Conservation (phyloP, 2,113 vertebrate genomes). For the Vidua macroura region DNA sequence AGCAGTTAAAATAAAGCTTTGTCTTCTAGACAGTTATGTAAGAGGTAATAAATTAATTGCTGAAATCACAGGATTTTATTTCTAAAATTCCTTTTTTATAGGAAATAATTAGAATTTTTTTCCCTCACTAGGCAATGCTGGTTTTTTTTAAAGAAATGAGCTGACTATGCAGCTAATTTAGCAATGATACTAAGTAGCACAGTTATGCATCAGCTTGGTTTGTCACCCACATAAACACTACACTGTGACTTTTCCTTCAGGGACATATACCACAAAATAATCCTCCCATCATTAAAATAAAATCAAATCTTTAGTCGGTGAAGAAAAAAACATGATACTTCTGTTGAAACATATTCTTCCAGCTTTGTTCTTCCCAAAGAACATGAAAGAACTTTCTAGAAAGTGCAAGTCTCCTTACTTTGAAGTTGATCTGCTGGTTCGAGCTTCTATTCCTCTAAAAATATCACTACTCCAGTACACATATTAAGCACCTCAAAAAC, state of each 20-base stretch:
- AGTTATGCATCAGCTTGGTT: not conserved
- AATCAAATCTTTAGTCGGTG: not conserved
- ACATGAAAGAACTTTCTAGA: not conserved
- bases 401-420: not conserved
- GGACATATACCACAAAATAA: not conserved
- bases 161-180: not conserved
- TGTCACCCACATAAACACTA: not conserved
- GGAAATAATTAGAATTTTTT: not conserved
- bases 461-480: not conserved
- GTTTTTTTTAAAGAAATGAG: not conserved
- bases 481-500: not conserved
- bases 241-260: not conserved
- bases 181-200: not conserved
- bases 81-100: not conserved
- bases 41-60: not conserved
- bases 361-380: not conserved
- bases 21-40: slow-evolving; percentile 19
- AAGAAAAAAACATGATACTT: not conserved
- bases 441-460: not conserved
- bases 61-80: not conserved
- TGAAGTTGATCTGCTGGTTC: not conserved
- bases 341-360: not conserved
- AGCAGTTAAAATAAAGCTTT: slow-evolving; percentile 12
- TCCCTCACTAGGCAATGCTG: not conserved
- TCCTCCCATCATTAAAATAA: not conserved